phyloP scores from a whole-genome alignment of 2,888 invertebrate species.

The Mechanitis messenoides region DNA sequence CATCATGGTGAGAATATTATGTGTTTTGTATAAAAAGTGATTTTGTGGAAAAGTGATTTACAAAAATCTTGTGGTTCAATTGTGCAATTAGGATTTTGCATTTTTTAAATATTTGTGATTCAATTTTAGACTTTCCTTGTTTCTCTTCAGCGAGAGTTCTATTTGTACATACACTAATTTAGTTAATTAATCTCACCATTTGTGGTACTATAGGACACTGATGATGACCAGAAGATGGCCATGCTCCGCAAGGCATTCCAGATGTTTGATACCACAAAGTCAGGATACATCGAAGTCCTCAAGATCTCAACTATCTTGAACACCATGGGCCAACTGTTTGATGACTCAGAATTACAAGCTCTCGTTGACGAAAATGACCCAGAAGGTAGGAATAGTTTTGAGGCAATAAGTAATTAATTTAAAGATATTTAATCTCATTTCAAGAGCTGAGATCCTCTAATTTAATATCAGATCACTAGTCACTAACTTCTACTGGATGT shows the following conservation, averaged over 20 bases:
- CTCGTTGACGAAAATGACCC: slow-evolving; percentile 95
- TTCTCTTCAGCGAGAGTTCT: no score
- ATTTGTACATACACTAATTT: no score
- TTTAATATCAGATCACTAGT: no score
- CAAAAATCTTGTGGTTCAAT: not conserved
- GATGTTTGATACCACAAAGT: slow-evolving; percentile 96
- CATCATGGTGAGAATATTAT: slow-evolving; percentile 62
- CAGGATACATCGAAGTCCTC: slow-evolving; percentile 92
- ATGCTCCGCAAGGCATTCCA: slow-evolving; percentile 97
- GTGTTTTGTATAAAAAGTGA: slow-evolving; percentile 27
- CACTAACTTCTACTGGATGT: no score
- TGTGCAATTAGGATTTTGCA: no score
- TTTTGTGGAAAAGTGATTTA: slow-evolving; percentile 28
- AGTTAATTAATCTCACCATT: not conserved
- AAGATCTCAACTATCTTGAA: slow-evolving; percentile 95
- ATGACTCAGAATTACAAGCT: slow-evolving; percentile 91
- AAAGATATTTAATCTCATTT: no score
- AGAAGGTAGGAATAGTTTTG: slow-evolving; percentile 75
- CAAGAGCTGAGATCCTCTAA: no score
- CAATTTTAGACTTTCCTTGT: no score
- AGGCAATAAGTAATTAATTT: no score
- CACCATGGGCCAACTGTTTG: slow-evolving; percentile 96
- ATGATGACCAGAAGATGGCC: slow-evolving; percentile 88
- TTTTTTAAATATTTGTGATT: no score
- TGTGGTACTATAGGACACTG: slow-evolving; percentile 58